These are phyloP conservation scores for Trididemnum clinides DNA, from an alignment of 23 tunicate genomes.

Conservation along the genomic window DNA sequence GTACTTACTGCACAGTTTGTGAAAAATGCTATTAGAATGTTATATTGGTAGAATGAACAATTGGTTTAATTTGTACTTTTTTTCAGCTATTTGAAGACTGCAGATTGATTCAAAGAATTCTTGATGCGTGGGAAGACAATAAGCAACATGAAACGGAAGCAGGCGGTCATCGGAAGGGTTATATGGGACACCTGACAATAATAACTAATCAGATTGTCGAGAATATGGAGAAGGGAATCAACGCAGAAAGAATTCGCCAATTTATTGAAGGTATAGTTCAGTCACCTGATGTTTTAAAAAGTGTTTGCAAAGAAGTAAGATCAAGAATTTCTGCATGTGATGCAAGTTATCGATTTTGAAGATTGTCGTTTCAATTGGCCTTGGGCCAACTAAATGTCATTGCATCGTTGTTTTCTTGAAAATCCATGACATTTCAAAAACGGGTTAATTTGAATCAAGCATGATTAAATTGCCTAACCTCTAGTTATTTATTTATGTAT, in stretches of 20 bases:
- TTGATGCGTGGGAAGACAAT: conserved; percentile 97
- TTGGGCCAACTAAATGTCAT: too few relatives aligned
- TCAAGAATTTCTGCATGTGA: too few relatives aligned
- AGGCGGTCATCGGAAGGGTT: conserved; percentile 86
- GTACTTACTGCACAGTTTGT: neutral
- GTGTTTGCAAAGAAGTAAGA: too few relatives aligned
- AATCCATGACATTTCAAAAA: too few relatives aligned
- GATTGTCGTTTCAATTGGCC: too few relatives aligned
- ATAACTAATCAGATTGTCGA: conserved; percentile 85
- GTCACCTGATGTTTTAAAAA: too few relatives aligned
- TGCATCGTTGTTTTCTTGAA: too few relatives aligned
- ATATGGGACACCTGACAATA: conserved; percentile 91
- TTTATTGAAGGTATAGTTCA: conserved; percentile 83
- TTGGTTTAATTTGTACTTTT: neutral
- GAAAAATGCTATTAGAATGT: neutral
- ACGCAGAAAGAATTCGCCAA: conserved; percentile 69
- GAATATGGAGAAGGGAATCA: conserved; percentile 74
- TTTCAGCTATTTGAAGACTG: conserved; percentile 90
- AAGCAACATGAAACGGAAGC: conserved; percentile 70
- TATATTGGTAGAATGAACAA: neutral
- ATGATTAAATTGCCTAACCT: too few relatives aligned
- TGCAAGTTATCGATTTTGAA: too few relatives aligned
- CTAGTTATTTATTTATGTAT: too few relatives aligned
- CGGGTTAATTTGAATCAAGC: too few relatives aligned
- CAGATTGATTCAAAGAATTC: conserved; percentile 86